Evolutionary conservation across 2,113 vertebrate species (phyloP).

Genomic region (Gopherus flavomarginatus): DNA sequence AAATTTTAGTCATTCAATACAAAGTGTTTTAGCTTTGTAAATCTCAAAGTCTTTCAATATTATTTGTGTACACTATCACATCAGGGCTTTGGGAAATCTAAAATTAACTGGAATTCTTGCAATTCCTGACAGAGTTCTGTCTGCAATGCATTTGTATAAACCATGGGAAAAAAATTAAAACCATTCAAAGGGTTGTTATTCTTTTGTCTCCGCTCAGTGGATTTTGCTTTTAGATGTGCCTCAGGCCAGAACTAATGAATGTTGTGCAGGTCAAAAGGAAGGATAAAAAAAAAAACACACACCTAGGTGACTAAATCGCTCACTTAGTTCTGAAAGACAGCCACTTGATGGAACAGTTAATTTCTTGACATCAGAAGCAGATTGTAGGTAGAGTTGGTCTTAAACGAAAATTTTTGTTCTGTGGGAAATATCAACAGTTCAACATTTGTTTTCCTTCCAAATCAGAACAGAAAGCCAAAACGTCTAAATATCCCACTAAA

Average conservation of each 20-base stretch:
- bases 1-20: background rate
- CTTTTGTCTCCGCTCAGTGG: background rate
- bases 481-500: background rate
- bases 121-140: background rate
- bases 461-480: background rate
- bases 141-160: background rate
- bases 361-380: background rate
- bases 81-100: background rate
- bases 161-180: background rate
- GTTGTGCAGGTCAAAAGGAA: slow-evolving; percentile 18
- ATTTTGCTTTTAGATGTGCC: slow-evolving; percentile 24
- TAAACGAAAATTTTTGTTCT: background rate
- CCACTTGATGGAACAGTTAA: background rate
- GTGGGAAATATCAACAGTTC: background rate
- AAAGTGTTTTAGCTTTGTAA: slow-evolving; percentile 11
- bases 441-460: background rate
- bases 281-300: slow-evolving; percentile 27
- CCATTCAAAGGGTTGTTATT: background rate
- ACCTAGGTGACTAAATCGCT: background rate
- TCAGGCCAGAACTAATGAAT: slow-evolving; percentile 3
- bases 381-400: background rate
- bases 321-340: background rate
- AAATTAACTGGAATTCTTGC: background rate
- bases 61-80: background rate
- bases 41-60: background rate